Percentiles rank a stretch among this genome's conserved stretches.
phyloP scores from a whole-genome alignment of 2,113 vertebrate genomes.

The Antidorcas marsupialis region DNA sequence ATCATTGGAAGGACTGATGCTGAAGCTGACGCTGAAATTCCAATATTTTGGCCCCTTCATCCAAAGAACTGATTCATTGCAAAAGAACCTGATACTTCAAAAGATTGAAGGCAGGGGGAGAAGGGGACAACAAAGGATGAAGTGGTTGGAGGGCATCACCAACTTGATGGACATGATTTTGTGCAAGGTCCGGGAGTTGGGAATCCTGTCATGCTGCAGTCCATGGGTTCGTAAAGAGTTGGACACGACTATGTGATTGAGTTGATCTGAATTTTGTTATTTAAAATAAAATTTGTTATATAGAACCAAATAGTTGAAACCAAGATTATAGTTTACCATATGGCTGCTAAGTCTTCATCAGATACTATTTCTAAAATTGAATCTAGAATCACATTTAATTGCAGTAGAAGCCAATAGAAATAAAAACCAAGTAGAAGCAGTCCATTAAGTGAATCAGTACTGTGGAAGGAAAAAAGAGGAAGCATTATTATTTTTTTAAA shows the following conservation, averaged over 20 bases:
- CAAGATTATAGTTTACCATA: not conserved
- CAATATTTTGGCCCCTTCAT: not conserved
- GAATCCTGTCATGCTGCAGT: not conserved
- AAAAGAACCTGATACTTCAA: not conserved
- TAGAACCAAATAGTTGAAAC: not conserved
- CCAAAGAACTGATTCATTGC: not conserved
- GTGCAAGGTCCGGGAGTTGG: not conserved
- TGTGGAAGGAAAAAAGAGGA: not conserved
- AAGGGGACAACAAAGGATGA: not conserved
- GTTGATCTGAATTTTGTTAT: not conserved
- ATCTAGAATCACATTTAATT: not conserved
- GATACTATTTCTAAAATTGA: not conserved
- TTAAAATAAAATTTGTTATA: not conserved
- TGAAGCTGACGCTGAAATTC: not conserved
- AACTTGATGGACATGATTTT: not conserved
- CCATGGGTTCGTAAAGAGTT: accelerated
- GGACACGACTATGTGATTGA: not conserved
- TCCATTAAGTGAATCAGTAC: not conserved
- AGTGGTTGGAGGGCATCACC: not conserved
- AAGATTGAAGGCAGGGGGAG: not conserved
- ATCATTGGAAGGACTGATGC: not conserved
- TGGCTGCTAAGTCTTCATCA: not conserved
- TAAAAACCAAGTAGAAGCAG: not conserved
- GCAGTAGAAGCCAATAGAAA: not conserved
- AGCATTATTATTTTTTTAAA: not conserved